Conservation (phyloP, 2,797 vertebrate species). For the Nothura maculosa region DNA sequence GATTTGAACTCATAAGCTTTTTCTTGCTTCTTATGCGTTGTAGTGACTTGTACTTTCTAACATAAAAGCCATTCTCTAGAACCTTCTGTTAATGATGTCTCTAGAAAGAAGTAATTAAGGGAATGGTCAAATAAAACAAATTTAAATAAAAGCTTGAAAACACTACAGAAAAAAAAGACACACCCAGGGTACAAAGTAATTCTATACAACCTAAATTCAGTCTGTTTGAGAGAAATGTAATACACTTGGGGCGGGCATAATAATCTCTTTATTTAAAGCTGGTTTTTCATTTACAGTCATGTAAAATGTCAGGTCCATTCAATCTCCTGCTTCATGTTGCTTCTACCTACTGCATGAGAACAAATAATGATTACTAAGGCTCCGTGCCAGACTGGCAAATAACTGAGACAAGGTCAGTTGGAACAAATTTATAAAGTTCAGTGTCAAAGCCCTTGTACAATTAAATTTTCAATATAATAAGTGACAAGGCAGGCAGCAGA, state of each 20-base stretch:
- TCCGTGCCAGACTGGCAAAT: conserved; percentile 64
- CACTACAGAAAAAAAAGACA: conserved; percentile 51
- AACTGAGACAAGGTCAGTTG: conserved; percentile 77
- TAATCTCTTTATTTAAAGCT: conserved; percentile 69
- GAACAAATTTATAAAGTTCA: conserved; percentile 73
- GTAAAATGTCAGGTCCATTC: conserved; percentile 51
- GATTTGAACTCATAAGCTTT: neutral
- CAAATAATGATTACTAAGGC: conserved; percentile 60
- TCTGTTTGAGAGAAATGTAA: conserved; percentile 53
- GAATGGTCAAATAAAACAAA: conserved; percentile 46
- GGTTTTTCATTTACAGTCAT: conserved; percentile 57
- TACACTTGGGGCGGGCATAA: conserved; percentile 13
- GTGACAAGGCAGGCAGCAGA: conserved; percentile 46
- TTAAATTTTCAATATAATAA: conserved; percentile 63
- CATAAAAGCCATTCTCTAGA: neutral
- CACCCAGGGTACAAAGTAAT: conserved; percentile 37
- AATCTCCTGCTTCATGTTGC: conserved; percentile 16
- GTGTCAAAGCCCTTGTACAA: conserved; percentile 68
- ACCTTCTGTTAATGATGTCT: neutral
- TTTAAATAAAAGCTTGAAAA: conserved; percentile 53
- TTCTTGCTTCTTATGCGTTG: neutral
- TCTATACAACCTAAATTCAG: conserved; percentile 15
- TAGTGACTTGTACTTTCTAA: neutral
- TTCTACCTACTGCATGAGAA: conserved; percentile 59
- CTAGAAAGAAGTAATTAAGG: conserved; percentile 33